Conservation (phyloP, 2,113 vertebrate genomes). For the Spea bombifrons region DNA sequence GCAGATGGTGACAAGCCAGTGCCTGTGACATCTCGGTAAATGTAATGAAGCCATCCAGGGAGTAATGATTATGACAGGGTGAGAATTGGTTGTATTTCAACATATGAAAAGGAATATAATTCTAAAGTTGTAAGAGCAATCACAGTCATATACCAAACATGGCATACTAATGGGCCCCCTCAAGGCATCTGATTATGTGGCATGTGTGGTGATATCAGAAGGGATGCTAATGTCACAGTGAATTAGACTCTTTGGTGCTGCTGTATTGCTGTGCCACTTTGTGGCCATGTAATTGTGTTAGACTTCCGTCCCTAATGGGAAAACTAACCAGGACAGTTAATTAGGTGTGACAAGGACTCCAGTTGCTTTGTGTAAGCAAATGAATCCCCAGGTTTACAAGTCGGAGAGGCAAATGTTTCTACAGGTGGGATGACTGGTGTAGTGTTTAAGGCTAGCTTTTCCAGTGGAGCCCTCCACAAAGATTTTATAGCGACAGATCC, state of each 20-base stretch:
- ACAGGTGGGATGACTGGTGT: too few relatives aligned
- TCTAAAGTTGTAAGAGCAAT: constrained; percentile 47
- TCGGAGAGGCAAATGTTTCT: too few relatives aligned
- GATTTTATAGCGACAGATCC: too few relatives aligned
- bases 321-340: constrained; percentile 55
- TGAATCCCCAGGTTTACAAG: constrained; percentile 47
- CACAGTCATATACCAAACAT: constrained; percentile 53
- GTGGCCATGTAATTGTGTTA: constrained; percentile 54
- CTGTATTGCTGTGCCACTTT: constrained; percentile 56
- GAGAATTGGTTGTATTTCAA: constrained; percentile 52
- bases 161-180: constrained; percentile 57
- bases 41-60: constrained; percentile 51
- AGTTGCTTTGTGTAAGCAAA: constrained; percentile 49
- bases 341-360: constrained; percentile 60
- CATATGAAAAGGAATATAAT: constrained; percentile 40
- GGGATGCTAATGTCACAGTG: constrained; percentile 53
- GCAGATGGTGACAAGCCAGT: constrained; percentile 58
- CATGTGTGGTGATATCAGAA: constrained; percentile 53
- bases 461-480: too few relatives aligned
- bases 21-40: constrained; percentile 59
- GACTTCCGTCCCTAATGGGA: constrained; percentile 59
- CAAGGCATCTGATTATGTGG: constrained; percentile 49
- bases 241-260: constrained; percentile 56
- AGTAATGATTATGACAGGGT: constrained; percentile 52
- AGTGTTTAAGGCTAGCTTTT: too few relatives aligned